Evolutionary conservation across 1,140 invertebrate species (phyloP), one percentile per base, ranked within the genome.

Genomic region (Phenacoccus solenopsis): DNA sequence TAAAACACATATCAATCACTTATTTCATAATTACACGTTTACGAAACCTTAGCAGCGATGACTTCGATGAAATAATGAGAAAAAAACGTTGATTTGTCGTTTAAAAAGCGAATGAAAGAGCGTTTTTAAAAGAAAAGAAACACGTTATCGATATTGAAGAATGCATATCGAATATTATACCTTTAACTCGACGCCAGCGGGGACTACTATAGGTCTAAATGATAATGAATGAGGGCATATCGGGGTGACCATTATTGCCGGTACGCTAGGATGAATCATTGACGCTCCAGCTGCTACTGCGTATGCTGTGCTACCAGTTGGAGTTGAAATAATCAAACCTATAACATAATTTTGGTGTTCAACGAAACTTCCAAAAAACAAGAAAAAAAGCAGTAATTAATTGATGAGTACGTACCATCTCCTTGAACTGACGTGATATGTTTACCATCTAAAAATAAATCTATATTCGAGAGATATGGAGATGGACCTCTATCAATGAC

Each of bases 221-320:
- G 94, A 97, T 21, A 92, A 78, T 16, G 94, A 97, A 82, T 98
- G 96, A 13, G 96, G 94, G 79, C 95, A 98, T 75, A 98, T 98
- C 20, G 96, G 96, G 1, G 93, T 96, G 24, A 98, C 92, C 89
- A 98, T 93, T 71, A 98, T 96, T 1, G 95, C 95, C 5, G 95
- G 94, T 49, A 98, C 95, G 22, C 90, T 94, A 0, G 96, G 96
- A 82, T 98, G 95, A 74, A 98, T 95, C 94, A 98, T 98, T 49
- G 93, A 96, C 1, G 94, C 94, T 64, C 95, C 95, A 22, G 95
- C 95, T 0, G 95, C 94, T n/a, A 96, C 94, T 0, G 95, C 94
- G 80, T 98, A 98, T 0, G 96, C 95, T 1, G 96, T 98, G 75
- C 94, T 97, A 24, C 96, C 96, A 0, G 96, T 98, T 0, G 95